These are phyloP conservation scores for Strigamia transsilvanica DNA, from an alignment of 2,888 invertebrate genomes.

Conservation along the genomic window DNA sequence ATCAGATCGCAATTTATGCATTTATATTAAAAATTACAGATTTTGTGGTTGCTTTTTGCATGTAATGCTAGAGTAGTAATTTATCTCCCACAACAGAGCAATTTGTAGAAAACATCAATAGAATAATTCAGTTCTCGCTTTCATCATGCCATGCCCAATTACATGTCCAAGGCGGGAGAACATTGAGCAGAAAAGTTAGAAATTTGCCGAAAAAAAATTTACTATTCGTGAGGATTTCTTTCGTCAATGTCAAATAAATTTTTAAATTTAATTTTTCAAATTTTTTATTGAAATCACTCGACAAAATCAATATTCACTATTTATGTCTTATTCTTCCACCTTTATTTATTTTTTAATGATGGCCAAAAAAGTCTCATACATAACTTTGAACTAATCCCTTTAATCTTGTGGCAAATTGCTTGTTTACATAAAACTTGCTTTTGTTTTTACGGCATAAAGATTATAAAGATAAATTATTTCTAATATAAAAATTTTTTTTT, in stretches of 20 bases:
- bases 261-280: neutral
- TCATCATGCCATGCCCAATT: neutral
- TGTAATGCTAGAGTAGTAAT: neutral
- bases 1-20: too few species aligned
- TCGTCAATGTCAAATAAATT: neutral
- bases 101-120: neutral
- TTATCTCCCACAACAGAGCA: neutral
- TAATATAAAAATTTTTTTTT: neutral
- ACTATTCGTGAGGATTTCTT: neutral
- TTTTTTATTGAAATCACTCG: neutral
- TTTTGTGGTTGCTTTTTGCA: too few species aligned
- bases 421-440: neutral
- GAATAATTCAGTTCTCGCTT: neutral
- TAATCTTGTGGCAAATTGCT: neutral
- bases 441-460: neutral
- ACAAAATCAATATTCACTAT: neutral
- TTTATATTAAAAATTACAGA: too few species aligned
- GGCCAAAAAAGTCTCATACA: neutral
- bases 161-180: neutral
- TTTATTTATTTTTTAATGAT: neutral
- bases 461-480: neutral
- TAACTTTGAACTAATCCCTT: slow-evolving; percentile 9
- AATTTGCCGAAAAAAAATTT: neutral
- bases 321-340: neutral
- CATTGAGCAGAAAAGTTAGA: neutral